These are phyloP conservation scores for Diorhabda carinulata DNA, from an alignment of 1,140 invertebrate genomes.

Conservation along the genomic window DNA sequence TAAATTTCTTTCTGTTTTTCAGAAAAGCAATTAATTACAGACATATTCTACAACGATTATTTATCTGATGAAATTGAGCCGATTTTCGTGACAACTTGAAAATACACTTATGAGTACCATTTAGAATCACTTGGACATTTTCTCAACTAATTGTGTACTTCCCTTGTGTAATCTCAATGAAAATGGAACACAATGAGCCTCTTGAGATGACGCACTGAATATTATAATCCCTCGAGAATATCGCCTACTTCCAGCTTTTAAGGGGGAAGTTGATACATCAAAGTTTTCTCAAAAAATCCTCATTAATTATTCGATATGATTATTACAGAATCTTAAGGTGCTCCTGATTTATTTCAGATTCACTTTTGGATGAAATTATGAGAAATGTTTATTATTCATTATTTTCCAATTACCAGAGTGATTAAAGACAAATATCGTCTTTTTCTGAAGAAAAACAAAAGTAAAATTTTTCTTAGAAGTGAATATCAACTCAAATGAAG, in stretches of 20 bases:
- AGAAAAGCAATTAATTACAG: neutral
- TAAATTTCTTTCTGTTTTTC: too few relatives aligned
- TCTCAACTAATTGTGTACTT: neutral
- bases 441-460: too few relatives aligned
- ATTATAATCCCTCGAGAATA: neutral
- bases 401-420: too few relatives aligned
- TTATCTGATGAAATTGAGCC: neutral
- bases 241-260: neutral
- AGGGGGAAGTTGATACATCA: neutral
- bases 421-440: too few relatives aligned
- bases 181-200: slow-evolving; percentile 1
- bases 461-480: too few relatives aligned
- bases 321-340: too few relatives aligned
- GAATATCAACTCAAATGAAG: too few relatives aligned
- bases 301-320: too few relatives aligned
- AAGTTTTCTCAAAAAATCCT: neutral
- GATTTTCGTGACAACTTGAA: neutral
- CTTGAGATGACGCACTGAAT: neutral
- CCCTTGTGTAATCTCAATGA: neutral
- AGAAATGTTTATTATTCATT: too few relatives aligned
- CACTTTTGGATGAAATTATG: too few relatives aligned
- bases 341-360: too few relatives aligned
- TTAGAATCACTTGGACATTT: neutral
- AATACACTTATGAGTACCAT: neutral
- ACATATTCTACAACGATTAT: neutral